Conservation (phyloP, 2,797 vertebrate species). For the Cyclopterus lumpus region DNA sequence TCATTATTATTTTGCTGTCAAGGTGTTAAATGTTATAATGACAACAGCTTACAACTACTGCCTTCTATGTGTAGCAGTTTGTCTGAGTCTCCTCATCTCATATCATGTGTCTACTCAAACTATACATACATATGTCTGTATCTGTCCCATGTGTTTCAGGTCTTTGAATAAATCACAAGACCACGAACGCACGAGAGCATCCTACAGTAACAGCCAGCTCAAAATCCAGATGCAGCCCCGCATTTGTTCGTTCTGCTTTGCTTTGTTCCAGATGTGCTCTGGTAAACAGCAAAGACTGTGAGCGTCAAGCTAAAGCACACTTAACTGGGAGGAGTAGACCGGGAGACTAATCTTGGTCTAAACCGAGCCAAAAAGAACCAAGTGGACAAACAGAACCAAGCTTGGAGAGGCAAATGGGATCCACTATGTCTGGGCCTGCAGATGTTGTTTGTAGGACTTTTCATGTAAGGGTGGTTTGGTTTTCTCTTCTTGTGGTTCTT, state of each 20-base stretch:
- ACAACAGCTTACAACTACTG: constrained; percentile 15
- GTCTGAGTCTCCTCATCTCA: too few species aligned
- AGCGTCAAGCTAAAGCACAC: constrained; percentile 39
- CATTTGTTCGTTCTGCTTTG: constrained; percentile 51
- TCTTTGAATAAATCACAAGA: constrained; percentile 55
- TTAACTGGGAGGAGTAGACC: constrained; percentile 37
- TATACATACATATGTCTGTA: neutral
- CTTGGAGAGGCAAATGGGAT: constrained; percentile 46
- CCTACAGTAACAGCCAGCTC: constrained; percentile 39
- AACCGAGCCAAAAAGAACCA: constrained; percentile 69
- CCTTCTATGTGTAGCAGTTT: neutral
- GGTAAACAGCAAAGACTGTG: constrained; percentile 39
- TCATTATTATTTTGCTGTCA: neutral
- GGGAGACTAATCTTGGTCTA: constrained; percentile 31
- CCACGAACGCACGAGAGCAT: constrained; percentile 46
- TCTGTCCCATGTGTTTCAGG: constrained; percentile 24
- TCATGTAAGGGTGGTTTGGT: constrained; percentile 58
- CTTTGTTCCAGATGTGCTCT: constrained; percentile 76
- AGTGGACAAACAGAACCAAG: constrained; percentile 76
- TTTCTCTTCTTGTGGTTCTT: constrained; percentile 68
- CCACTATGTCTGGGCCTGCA: constrained; percentile 65
- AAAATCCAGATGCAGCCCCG: constrained; percentile 47
- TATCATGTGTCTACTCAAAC: neutral
- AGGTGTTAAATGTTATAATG: constrained; percentile 11
- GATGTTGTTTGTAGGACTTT: constrained; percentile 67